These are phyloP conservation scores for Buteo buteo DNA, from an alignment of 2,113 vertebrate species.

Conservation along the genomic window DNA sequence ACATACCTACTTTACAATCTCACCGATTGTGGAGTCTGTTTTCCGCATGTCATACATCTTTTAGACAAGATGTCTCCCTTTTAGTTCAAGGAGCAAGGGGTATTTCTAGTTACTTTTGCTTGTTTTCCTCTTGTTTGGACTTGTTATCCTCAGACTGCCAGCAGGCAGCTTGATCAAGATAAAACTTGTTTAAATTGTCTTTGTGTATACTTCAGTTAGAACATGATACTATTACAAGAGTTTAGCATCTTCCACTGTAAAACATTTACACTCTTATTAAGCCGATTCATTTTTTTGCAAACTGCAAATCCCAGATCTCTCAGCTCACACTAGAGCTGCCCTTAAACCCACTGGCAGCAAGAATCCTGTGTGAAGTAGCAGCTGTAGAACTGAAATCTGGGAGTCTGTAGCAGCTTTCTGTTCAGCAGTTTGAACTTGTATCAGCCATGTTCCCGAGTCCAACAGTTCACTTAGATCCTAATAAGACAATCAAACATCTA, in stretches of 20 bases:
- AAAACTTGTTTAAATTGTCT: not conserved
- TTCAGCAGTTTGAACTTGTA: not conserved
- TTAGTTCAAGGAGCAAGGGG: not conserved
- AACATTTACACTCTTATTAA: not conserved
- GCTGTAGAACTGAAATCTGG: not conserved
- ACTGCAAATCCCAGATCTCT: not conserved
- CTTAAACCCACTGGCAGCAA: not conserved
- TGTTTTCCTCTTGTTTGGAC: not conserved
- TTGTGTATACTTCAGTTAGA: not conserved
- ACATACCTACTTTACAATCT: too few relatives aligned
- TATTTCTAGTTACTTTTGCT: not conserved
- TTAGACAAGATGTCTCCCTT: not conserved
- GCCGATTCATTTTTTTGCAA: not conserved
- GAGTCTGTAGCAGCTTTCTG: not conserved
- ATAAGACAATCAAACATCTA: not conserved
- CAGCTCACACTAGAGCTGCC: not conserved
- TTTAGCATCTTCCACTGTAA: fast-evolving
- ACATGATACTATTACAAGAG: not conserved
- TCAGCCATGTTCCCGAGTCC: not conserved
- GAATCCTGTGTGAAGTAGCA: not conserved
- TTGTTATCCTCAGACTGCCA: not conserved
- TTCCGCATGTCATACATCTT: not conserved
- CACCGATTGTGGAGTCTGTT: too few relatives aligned
- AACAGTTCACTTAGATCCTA: not conserved
- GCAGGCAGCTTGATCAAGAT: not conserved